Evolutionary conservation across 2,888 invertebrate genomes (phyloP), one percentile per base, ranked within the genome.

Genomic region (Entomobrya proxima): DNA sequence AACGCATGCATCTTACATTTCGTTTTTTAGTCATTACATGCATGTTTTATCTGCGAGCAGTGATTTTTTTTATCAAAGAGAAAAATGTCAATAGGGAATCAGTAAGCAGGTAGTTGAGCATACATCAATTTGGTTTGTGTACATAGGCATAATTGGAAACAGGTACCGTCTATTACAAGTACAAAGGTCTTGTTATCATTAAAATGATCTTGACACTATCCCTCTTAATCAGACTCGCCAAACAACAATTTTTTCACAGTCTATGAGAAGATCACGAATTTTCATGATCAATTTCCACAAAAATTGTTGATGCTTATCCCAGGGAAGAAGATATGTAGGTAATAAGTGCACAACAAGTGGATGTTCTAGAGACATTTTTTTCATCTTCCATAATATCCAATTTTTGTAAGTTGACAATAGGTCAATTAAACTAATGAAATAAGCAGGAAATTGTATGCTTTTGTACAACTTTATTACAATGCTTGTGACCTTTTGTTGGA

Each of bases 181-280:
- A 52, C 21, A 58, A 58, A 58, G 58, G 24, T 58, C 58, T 58
- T 58, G 58, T 58, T 58, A 58, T 58, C 58, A 30, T 30, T 58
- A 3, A 11, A 58, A 58, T 64, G 64, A 37, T 64, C 64, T 64
- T 64, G 64, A 64, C 64, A 64, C 64, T 64, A 35, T 64, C 64
- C 7, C 18, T 32, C 61, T 52, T 18, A 13, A 61, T 61, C 64
- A 64, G 13, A 64, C 21, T 37, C n/a, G 37, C n/a, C 61, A 61
- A 15, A 61, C 30, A 61, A 61, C 61, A 64, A 52, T 9, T 32
- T 64, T 9, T 13, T 64, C 6, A 64, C 18, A 1, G n/a, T 61
- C 13, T 30, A 61, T 55, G 7, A 37, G 21, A 35, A 35, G 18
- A 64, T 64, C 64, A 64, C 64, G 64, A 64, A 37, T 64, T 64